These are phyloP conservation scores for Heterochromis multidens DNA, from an alignment of 2,113 vertebrate species.

Conservation along the genomic window DNA sequence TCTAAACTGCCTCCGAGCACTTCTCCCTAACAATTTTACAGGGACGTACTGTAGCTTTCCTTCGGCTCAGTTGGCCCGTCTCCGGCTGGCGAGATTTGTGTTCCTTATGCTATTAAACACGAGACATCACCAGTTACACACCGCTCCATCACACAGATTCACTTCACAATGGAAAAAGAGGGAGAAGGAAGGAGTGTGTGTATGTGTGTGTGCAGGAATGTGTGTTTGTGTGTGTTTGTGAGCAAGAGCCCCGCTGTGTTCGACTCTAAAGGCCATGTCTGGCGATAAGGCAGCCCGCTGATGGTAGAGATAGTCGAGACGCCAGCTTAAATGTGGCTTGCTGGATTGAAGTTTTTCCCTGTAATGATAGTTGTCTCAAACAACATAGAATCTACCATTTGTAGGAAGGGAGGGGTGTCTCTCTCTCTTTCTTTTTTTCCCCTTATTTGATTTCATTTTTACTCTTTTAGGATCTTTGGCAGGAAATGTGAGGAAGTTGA, in stretches of 20 bases:
- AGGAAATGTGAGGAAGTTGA: conserved; percentile 29
- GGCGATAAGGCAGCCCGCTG: conserved; percentile 68
- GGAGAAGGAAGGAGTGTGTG: neutral
- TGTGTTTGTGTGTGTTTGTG: conserved; percentile 10
- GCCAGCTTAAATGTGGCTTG: conserved; percentile 74
- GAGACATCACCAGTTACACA: neutral
- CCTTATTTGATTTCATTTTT: neutral
- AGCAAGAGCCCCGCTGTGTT: conserved; percentile 46
- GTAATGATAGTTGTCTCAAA: conserved; percentile 76
- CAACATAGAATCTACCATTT: conserved; percentile 54
- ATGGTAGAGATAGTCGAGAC: conserved; percentile 75
- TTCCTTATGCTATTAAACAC: neutral
- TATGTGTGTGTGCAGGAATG: neutral
- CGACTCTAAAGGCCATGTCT: conserved; percentile 54
- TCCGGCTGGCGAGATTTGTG: neutral
- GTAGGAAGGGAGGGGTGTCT: conserved; percentile 18
- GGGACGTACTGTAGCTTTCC: conserved; percentile 19
- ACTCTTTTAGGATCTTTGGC: neutral
- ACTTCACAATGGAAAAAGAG: conserved; percentile 27
- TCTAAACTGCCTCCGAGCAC: conserved; percentile 16
- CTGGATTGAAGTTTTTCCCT: conserved; percentile 65
- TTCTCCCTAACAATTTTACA: conserved; percentile 34
- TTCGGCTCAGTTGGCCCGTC: neutral
- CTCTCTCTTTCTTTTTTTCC: neutral
- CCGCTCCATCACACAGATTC: conserved; percentile 23